These are phyloP conservation scores for Ochropacha duplaris DNA, from an alignment of 2,888 invertebrate genomes.

Conservation along the genomic window DNA sequence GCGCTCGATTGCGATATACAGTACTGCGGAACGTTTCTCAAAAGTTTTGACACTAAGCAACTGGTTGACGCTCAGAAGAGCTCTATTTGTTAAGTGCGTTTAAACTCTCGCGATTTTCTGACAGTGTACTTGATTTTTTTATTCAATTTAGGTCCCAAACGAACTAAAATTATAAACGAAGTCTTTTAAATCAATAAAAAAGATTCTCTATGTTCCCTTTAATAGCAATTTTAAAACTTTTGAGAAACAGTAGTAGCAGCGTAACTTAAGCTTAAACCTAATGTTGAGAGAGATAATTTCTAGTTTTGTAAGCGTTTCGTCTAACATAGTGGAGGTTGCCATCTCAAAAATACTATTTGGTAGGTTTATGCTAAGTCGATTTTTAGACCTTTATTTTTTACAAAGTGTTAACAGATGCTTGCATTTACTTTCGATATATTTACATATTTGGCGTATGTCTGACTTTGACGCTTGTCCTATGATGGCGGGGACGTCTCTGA, in stretches of 20 bases:
- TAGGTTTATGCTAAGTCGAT: constrained; percentile 33
- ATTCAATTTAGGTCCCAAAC: too few relatives aligned
- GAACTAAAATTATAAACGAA: too few relatives aligned
- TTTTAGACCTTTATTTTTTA: constrained; percentile 38
- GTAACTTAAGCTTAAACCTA: constrained; percentile 57
- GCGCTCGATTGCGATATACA: constrained; percentile 22
- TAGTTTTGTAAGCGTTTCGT: constrained; percentile 64
- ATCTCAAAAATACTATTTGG: constrained; percentile 36
- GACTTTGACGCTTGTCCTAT: constrained; percentile 50
- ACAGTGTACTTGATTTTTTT: too few relatives aligned
- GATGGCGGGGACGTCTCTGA: constrained; percentile 2
- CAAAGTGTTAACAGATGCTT: constrained; percentile 52
- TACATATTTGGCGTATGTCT: constrained; percentile 48
- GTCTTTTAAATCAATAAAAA: too few relatives aligned
- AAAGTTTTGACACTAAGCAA: constrained; percentile 20
- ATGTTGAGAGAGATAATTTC: constrained; percentile 75
- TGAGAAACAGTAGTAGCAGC: constrained; percentile 42
- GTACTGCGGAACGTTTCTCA: constrained; percentile 30
- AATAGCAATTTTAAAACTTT: constrained; percentile 13
- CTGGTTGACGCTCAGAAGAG: too few relatives aligned
- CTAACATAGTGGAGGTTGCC: constrained; percentile 61
- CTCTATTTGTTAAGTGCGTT: too few relatives aligned
- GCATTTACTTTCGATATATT: constrained; percentile 68
- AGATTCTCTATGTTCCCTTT: too few relatives aligned
- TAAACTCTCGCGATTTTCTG: too few relatives aligned